Base-by-base conservation (phyloP, 2,113 vertebrate genomes). In the Xiphophorus hellerii region DNA sequence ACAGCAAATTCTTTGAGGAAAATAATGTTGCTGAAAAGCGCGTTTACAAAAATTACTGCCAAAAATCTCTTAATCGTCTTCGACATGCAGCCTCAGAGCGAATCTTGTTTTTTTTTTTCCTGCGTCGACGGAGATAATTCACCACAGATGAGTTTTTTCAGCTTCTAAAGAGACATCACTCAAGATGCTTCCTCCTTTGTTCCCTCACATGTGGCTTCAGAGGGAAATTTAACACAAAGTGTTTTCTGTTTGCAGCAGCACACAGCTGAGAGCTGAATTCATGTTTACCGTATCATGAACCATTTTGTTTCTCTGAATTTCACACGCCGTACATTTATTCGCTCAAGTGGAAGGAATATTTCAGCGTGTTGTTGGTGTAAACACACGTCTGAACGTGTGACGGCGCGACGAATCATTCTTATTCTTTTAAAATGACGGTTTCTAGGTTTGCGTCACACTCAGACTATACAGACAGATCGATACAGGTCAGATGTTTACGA, bases 61-160 rank as follows among this genome's bases (percentile, higher is more conserved):
- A 7, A 66, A 37, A 2, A 12, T 31, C 22, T 48, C 29, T 70
- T 70, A 28, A 80, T 61, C 29, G 70, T 48, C 33, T 81, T 62
- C 39, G 51, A 62, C 62, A 61, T 35, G 20, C 72, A 66, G 51
- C 67, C 31, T 80, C 29, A 69, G 37, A 66, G 22, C 64, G 12
- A 35, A 48, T 54, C 48, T 54, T 22, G 15, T 13, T 22, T 35
- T 35, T 35, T 17, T 15, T 35, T 35, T 30, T 3, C 30, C 30
- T 63, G 27, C 64, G 28, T 77, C 10, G 17, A n/a, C 25, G 0
- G 51, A 58, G 51, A 58, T n/a, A 58, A 58, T n/a, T 58, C 51
- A n/a, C 51, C 51, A 25, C 22, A 2, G 8, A n/a, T n/a, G 25
- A 3, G 51, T n/a, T 58, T 58, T 17, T n/a, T n/a, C 25, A 58